These are phyloP conservation scores for Rotaria socialis DNA, from an alignment of 2,888 invertebrate genomes.

Conservation along the genomic window DNA sequence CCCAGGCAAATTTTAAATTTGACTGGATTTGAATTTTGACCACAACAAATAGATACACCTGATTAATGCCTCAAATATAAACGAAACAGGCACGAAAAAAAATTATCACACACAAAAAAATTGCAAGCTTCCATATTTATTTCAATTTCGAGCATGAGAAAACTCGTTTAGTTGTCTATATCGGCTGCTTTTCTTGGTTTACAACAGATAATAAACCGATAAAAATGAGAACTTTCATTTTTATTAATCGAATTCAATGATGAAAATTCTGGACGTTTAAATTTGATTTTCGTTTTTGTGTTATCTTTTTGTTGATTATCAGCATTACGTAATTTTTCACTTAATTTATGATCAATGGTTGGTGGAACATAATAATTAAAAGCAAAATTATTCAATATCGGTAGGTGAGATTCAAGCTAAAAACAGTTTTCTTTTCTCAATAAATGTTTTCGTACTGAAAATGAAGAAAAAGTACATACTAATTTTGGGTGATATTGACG, in stretches of 20 bases:
- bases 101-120: neutral
- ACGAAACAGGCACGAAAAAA: neutral
- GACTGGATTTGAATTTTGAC: too few relatives aligned
- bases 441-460: neutral
- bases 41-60: neutral
- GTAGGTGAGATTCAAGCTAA: neutral
- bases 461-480: neutral
- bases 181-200: neutral
- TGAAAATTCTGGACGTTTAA: neutral
- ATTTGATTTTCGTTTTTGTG: neutral
- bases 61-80: neutral
- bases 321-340: neutral
- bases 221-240: neutral
- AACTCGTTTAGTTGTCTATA: neutral
- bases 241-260: neutral
- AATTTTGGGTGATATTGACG: neutral
- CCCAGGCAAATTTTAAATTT: too few relatives aligned
- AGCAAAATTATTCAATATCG: neutral
- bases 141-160: neutral
- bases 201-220: neutral
- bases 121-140: neutral
- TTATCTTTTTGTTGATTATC: neutral
- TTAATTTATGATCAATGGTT: constrained; percentile 2
- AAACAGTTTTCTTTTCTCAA: neutral
- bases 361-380: neutral